Conservation (phyloP, 2,113 vertebrate species). For the Aegithalos caudatus region DNA sequence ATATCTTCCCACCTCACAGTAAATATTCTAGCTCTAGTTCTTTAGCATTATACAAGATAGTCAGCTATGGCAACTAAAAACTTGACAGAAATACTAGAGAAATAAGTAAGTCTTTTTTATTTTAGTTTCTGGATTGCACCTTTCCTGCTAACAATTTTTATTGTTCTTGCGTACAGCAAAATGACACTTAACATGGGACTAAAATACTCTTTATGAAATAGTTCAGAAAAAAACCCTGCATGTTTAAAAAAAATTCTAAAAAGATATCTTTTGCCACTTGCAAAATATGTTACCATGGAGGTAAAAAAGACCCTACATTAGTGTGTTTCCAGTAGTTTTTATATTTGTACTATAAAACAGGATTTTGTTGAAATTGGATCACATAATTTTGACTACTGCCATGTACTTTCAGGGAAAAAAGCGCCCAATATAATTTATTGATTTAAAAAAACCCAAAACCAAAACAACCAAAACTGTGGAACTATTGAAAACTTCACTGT, state of each 20-base stretch:
- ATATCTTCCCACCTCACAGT: not conserved
- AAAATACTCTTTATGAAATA: not conserved
- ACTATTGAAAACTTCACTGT: not conserved
- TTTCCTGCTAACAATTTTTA: not conserved
- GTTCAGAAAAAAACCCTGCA: not conserved
- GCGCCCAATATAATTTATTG: not conserved
- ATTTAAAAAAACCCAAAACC: not conserved
- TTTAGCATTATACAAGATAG: not conserved
- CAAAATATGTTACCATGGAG: not conserved
- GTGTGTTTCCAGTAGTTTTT: not conserved
- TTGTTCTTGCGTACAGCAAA: not conserved
- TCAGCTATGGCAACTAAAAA: not conserved
- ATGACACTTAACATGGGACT: not conserved
- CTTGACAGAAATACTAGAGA: not conserved
- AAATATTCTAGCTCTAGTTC: not conserved
- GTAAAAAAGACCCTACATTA: not conserved
- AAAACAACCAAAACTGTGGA: not conserved
- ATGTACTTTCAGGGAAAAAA: not conserved
- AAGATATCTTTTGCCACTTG: not conserved
- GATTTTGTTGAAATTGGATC: not conserved
- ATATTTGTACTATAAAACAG: not conserved
- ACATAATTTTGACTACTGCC: not conserved
- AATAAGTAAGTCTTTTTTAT: not conserved
- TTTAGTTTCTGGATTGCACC: not conserved
- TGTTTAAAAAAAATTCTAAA: not conserved